Conservation (phyloP, 2,888 invertebrate species). For the Drosophila mulleri region DNA sequence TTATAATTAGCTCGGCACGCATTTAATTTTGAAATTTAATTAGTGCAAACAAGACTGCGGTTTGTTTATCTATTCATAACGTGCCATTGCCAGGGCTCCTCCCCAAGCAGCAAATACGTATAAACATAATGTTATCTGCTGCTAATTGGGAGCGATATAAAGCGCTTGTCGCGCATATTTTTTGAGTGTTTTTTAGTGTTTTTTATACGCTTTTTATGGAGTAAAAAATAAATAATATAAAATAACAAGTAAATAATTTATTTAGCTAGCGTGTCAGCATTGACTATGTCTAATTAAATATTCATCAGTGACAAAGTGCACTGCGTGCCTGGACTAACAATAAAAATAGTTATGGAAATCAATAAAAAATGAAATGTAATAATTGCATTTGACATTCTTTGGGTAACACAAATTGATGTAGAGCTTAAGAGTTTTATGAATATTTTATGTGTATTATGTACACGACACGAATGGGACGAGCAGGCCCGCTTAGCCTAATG, state of each 20-base stretch:
- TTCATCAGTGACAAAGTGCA: slow-evolving; percentile 3
- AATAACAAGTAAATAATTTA: slow-evolving; percentile 35
- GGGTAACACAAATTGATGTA: not conserved
- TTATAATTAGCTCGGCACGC: slow-evolving; percentile 68
- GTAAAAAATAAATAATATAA: not conserved
- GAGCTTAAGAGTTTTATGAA: not conserved
- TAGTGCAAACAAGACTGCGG: slow-evolving; percentile 69
- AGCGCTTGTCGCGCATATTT: slow-evolving; percentile 43
- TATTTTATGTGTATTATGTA: not conserved
- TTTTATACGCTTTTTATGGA: not conserved
- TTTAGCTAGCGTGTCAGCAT: slow-evolving; percentile 23
- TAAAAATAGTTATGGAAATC: not conserved
- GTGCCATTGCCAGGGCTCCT: slow-evolving; percentile 28
- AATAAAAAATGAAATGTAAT: not conserved
- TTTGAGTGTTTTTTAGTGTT: slow-evolving; percentile 25
- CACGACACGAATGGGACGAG: too few relatives aligned
- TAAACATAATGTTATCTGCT: slow-evolving; percentile 24
- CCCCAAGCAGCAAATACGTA: slow-evolving; percentile 1
- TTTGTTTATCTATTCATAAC: slow-evolving; percentile 62
- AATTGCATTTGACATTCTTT: slow-evolving; percentile 1
- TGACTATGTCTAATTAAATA: slow-evolving; percentile 17
- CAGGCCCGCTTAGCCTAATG: not conserved
- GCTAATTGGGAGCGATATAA: slow-evolving; percentile 59
- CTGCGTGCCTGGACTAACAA: not conserved
- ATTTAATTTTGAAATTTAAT: slow-evolving; percentile 72